These are phyloP conservation scores for Trichonephila inaurata DNA, from an alignment of 1,140 invertebrate species.

Conservation along the genomic window DNA sequence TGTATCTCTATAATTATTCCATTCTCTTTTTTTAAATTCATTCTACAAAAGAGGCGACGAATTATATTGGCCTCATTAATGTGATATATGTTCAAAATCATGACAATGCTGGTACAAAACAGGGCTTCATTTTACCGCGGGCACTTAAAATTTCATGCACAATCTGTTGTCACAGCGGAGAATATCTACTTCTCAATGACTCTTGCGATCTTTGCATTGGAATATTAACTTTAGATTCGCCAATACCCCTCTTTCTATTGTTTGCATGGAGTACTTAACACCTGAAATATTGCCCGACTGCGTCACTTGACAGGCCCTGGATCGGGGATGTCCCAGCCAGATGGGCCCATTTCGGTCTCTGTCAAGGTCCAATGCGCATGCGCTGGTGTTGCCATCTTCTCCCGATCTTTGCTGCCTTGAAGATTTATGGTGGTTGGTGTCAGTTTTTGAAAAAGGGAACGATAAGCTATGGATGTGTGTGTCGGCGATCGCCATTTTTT, in stretches of 20 bases:
- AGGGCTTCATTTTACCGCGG: not conserved
- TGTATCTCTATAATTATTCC: not conserved
- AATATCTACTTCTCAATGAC: not conserved
- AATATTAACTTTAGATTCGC: constrained; percentile 26
- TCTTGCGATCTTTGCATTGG: not conserved
- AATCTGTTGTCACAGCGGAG: constrained; percentile 23
- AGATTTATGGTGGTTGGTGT: constrained; percentile 60
- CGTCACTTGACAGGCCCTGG: constrained; percentile 61
- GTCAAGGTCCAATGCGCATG: constrained; percentile 17
- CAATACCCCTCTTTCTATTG: not conserved
- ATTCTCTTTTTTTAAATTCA: not conserved
- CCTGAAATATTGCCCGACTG: constrained; percentile 70
- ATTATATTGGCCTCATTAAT: constrained; percentile 7
- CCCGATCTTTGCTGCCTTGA: constrained; percentile 42
- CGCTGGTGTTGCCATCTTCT: not conserved
- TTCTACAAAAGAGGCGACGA: not conserved
- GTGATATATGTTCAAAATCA: not conserved
- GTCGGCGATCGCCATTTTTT: not conserved
- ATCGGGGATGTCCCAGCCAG: constrained; percentile 17
- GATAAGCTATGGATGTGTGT: constrained; percentile 43
- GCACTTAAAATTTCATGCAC: constrained; percentile 65
- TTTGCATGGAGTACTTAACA: constrained; percentile 54
- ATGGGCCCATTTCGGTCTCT: constrained; percentile 24
- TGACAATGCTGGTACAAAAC: not conserved
- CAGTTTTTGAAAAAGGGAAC: not conserved